phyloP scores from a whole-genome alignment of 1,140 invertebrate genomes.

The Ostrea denselamellosa region DNA sequence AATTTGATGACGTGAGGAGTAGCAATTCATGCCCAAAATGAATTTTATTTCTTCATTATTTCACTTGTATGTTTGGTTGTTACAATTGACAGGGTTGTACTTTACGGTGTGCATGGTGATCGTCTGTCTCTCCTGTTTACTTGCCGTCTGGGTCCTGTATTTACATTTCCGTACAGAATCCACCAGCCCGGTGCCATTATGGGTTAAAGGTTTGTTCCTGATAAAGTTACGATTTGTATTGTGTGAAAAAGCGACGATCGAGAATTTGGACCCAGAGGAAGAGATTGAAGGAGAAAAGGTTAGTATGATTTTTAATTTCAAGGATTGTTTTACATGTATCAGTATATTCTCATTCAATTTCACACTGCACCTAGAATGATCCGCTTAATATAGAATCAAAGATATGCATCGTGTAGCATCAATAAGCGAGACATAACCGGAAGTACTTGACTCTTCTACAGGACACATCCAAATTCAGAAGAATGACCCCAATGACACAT shows the following conservation, averaged over 20 bases:
- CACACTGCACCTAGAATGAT: not conserved
- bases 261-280: not conserved
- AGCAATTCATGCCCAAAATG: too few species aligned
- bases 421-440: not conserved
- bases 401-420: not conserved
- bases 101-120: slow-evolving; percentile 12
- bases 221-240: not conserved
- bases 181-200: not conserved
- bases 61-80: too few species aligned
- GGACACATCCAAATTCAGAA: not conserved
- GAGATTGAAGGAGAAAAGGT: not conserved
- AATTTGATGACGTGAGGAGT: too few species aligned
- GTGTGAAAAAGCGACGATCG: not conserved
- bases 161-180: slow-evolving; percentile 8
- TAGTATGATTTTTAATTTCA: not conserved
- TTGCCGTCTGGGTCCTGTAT: slow-evolving; percentile 1
- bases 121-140: not conserved
- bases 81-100: slow-evolving; percentile 9
- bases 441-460: not conserved
- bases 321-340: not conserved
- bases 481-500: not conserved
- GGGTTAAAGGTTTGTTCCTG: not conserved
- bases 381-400: not conserved
- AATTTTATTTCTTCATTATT: too few species aligned
- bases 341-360: not conserved